Conservation (phyloP, 2,888 invertebrate genomes). For the Drosophila fulvimacula region DNA sequence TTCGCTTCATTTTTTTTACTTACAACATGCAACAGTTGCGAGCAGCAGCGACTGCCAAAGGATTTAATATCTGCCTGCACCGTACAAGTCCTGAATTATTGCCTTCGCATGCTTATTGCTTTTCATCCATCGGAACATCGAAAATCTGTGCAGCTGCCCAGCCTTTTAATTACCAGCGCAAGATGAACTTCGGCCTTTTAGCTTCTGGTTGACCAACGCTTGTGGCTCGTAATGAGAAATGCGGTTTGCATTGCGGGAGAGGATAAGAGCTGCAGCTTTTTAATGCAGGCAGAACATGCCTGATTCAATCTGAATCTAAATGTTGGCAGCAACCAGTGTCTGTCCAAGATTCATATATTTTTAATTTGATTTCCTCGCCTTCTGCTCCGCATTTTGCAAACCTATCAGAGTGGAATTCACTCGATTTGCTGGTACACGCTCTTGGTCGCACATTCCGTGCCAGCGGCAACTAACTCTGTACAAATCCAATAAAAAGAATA, state of each 20-base stretch:
- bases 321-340: too few species aligned
- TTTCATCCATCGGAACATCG: neutral
- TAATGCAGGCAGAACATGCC: too few species aligned
- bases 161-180: neutral
- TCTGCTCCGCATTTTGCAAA: neutral
- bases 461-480: conserved; percentile 35
- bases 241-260: neutral
- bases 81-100: conserved; percentile 4
- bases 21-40: conserved; percentile 23
- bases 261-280: too few species aligned
- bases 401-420: conserved; percentile 1
- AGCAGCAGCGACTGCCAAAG: conserved; percentile 6
- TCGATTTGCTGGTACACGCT: conserved; percentile 18
- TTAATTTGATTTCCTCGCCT: neutral
- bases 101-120: conserved; percentile 1
- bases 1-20: conserved; percentile 17
- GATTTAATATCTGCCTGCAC: neutral
- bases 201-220: neutral
- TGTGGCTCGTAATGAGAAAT: neutral
- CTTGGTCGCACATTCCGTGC: neutral
- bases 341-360: neutral
- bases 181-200: neutral
- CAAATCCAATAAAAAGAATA: conserved; percentile 40
- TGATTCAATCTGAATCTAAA: neutral
- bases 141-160: neutral